Evolutionary conservation across 1,140 invertebrate genomes (phyloP), one percentile per base, ranked within the genome.

Genomic region (Triops cancriformis): DNA sequence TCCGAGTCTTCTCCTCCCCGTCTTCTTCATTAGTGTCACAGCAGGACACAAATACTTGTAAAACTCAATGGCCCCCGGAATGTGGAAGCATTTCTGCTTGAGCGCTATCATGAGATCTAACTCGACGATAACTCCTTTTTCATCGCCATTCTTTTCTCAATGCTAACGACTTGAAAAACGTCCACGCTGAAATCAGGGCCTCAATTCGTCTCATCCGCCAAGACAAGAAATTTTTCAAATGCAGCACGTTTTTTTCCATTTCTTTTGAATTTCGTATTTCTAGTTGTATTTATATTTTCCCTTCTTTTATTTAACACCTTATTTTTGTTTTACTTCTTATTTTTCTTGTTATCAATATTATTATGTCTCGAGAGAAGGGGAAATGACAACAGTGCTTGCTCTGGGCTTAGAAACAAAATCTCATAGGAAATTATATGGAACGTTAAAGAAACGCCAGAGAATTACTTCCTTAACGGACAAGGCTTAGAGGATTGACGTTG

Each of bases 21-120:
- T 64, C 51, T 64, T 64, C 51, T 64, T 64, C 51, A 64, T 64
- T 64, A 64, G 51, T 64, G 51, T 23, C 51, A 64, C 51, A 64
- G 51, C 51, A 64, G 51, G 51, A 64, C 51, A 64, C 18, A 64
- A 64, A 64, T 64, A 64, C 51, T n/a, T 64, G 14, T 64, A 64
- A 64, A 37, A n/a, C 14, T 64, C 10, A 64, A 64, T 64, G 51
- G 31, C 31, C 31, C 31, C 31, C 31, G 31, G 31, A 37, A 64
- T 64, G 23, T 64, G 51, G 51, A 64, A n/a, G 10, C 51, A 23
- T 64, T 64, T 64, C 14, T 64, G 51, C 10, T 64, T 64, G 51
- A 64, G 51, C 51, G 51, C 0, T 23, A 64, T 64, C 51, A 64
- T 64, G 7, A 23, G 23, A 23, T n/a, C 51, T 23, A n/a, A 64